Evolutionary conservation across 2,797 vertebrate genomes (phyloP).

Genomic region (Peromyscus eremicus): DNA sequence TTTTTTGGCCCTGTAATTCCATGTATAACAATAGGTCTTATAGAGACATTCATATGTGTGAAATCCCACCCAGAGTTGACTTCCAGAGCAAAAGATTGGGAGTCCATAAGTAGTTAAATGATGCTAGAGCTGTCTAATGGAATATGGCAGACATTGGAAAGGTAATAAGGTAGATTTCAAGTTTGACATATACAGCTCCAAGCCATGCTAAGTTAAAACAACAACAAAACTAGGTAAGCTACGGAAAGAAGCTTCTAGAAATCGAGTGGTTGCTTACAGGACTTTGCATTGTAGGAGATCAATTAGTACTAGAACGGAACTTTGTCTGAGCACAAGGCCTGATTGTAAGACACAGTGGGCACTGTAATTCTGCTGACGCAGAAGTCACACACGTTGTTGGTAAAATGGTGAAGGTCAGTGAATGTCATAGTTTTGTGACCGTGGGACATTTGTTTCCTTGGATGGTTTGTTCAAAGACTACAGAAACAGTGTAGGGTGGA

Average conservation of each 20-base stretch:
- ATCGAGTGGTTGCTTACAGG: conserved; percentile 23
- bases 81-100: neutral
- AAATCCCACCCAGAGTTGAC: neutral
- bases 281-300: neutral
- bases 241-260: conserved; percentile 37
- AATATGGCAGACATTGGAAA: neutral
- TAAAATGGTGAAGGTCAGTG: neutral
- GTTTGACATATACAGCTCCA: neutral
- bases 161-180: neutral
- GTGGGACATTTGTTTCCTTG: neutral
- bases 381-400: neutral
- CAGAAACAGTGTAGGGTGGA: neutral
- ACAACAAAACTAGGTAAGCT: neutral
- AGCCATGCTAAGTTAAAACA: neutral
- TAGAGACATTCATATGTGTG: neutral
- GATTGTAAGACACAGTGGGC: neutral
- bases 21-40: neutral
- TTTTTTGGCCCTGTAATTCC: neutral
- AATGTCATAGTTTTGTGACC: neutral
- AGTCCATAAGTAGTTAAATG: neutral
- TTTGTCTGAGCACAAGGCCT: neutral
- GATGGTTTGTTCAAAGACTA: neutral
- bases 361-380: neutral
- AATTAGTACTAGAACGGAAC: neutral
- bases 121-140: neutral